A percentile compares a stretch with the other conserved stretches of the same genome.
Conservation (phyloP, 2,888 invertebrate genomes). For the Cataglyphis livida region DNA sequence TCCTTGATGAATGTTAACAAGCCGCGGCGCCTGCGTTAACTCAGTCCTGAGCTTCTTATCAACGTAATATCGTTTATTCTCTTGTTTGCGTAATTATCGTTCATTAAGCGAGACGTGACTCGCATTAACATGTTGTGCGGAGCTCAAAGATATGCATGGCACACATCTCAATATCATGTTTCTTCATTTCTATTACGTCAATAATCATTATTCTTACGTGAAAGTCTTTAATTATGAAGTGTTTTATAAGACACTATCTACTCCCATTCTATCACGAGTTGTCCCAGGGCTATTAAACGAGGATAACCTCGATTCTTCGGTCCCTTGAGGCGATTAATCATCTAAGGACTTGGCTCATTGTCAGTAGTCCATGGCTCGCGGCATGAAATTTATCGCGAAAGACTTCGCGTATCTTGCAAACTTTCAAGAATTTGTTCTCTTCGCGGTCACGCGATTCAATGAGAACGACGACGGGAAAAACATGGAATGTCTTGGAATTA, state of each 20-base stretch:
- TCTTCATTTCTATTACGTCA: constrained; percentile 72
- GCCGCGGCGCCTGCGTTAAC: constrained; percentile 39
- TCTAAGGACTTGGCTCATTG: constrained; percentile 24
- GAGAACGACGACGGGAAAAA: constrained; percentile 61
- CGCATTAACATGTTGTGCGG: constrained; percentile 45
- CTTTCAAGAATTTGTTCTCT: constrained; percentile 49
- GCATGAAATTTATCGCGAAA: constrained; percentile 3
- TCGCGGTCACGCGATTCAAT: constrained; percentile 23
- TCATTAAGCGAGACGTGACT: constrained; percentile 49
- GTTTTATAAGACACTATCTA: constrained; percentile 62
- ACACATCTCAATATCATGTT: constrained; percentile 75
- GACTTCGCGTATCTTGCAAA: constrained; percentile 1
- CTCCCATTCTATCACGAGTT: constrained; percentile 33
- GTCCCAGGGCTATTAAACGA: constrained; percentile 35
- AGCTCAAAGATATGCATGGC: constrained; percentile 52
- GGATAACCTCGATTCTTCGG: constrained; percentile 36
- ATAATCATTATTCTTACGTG: constrained; percentile 72
- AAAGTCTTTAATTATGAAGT: constrained; percentile 65
- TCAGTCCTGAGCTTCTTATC: constrained; percentile 42
- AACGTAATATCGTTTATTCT: constrained; percentile 38
- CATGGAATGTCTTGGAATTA: constrained; percentile 75
- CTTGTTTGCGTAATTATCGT: constrained; percentile 62
- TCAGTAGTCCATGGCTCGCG: neutral
- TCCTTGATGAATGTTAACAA: constrained; percentile 38
- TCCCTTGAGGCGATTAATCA: constrained; percentile 25